phyloP scores from a whole-genome alignment of 1,140 invertebrate species.

The Pseudomyrmex cubaensis region DNA sequence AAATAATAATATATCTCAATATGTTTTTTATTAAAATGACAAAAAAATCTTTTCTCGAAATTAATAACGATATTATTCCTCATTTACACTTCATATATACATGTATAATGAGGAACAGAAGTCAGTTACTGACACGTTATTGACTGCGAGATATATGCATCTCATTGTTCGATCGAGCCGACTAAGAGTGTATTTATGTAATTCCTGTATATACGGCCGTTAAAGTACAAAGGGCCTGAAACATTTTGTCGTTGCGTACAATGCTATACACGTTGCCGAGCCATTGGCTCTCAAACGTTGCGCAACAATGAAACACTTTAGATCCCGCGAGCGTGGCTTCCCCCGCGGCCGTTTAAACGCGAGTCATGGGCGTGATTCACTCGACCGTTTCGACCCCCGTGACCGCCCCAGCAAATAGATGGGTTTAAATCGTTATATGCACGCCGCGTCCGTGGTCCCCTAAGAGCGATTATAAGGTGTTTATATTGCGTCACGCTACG shows the following conservation, averaged over 20 bases:
- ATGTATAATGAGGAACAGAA: no score
- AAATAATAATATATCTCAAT: no score
- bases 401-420: slow-evolving; percentile 54
- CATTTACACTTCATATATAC: no score
- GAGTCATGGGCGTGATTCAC: slow-evolving; percentile 20
- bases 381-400: not conserved
- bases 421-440: slow-evolving; percentile 57
- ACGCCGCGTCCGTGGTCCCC: slow-evolving; percentile 57
- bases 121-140: no score
- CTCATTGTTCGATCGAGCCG: not conserved
- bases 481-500: slow-evolving; percentile 67
- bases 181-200: not conserved
- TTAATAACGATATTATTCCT: no score
- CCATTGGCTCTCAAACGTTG: slow-evolving; percentile 54
- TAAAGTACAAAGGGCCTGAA: slow-evolving; percentile 35
- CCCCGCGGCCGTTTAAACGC: slow-evolving; percentile 38
- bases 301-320: slow-evolving; percentile 54
- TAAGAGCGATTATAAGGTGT: slow-evolving; percentile 73
- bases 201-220: slow-evolving; percentile 28
- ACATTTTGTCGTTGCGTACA: slow-evolving; percentile 44
- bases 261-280: slow-evolving; percentile 36
- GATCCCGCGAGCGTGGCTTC: not conserved
- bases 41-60: no score
- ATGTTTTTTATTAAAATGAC: no score
- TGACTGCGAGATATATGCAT: no score